Evolutionary conservation across 1,140 invertebrate genomes (phyloP), one percentile per base, ranked within the genome.

Genomic region (Brachionus calyciflorus): DNA sequence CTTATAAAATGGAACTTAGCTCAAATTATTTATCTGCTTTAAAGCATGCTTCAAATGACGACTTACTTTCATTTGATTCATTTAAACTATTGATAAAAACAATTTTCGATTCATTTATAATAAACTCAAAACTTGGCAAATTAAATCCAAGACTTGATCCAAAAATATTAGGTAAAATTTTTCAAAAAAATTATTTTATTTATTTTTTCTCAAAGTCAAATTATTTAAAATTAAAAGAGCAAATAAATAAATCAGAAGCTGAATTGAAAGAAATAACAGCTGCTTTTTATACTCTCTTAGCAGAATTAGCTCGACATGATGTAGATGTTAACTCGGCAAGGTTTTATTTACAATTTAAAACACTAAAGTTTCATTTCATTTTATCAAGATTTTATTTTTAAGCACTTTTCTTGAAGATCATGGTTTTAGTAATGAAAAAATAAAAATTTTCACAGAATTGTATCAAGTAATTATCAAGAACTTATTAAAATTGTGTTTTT

Each of bases 341-440:
- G 60, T 65, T 19, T 21, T 24, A 24, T 19, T 63, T n/a, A 40
- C 6, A 19, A 5, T 19, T n/a, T 21, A 7, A 33, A 14, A 33
- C 12, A 5, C 4, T 24, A 26, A 53, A 53, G 12, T 53, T 4
- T 24, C 26, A 24, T 0, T 37, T 37, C 33, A 60, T 4, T 7
- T 40, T 40, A n/a, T n/a, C n/a, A n/a, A n/a, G n/a, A n/a, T 14
- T 33, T 2, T 65, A 12, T 44, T 9, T 65, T 60, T 37, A 63
- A 65, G 60, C 24, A 65, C 37, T 28, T 65, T 65, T 65, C 17
- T 65, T 26, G 60, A 65, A 65, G 60, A 65, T 26, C 2, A 9
- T 26, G 60, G 60, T 21, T 65, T 65, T 26, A 65, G 19, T n/a
- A 44, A 41, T 44, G 17, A 65, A 65, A 65, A 65, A 65, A 41